Conservation (phyloP, 2,113 vertebrate genomes). For the Vimba vimba region DNA sequence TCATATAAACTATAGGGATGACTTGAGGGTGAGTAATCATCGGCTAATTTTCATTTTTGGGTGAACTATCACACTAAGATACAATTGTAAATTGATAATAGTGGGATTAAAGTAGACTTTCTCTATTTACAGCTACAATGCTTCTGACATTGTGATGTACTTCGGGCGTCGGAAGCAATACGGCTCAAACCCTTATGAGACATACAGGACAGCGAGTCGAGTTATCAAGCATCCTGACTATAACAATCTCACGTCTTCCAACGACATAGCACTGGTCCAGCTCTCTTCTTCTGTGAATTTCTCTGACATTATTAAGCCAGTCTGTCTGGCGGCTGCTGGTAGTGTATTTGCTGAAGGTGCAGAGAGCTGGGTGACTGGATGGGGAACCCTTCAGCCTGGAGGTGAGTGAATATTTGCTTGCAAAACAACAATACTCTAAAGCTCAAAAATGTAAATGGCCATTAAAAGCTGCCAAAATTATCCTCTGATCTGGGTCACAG, state of each 20-base stretch:
- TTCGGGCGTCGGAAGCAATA: slow-evolving; percentile 58
- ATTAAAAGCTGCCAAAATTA: background rate
- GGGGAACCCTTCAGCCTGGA: slow-evolving; percentile 57
- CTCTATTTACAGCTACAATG: background rate
- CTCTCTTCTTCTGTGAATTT: slow-evolving; percentile 64
- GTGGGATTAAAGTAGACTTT: background rate
- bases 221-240: slow-evolving; percentile 69
- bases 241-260: slow-evolving; percentile 13
- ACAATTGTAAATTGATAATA: background rate
- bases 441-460: too few relatives aligned
- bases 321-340: slow-evolving; percentile 73
- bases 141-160: background rate
- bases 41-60: too few relatives aligned
- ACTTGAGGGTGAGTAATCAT: too few relatives aligned
- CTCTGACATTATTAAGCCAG: slow-evolving; percentile 70
- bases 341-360: slow-evolving; percentile 65
- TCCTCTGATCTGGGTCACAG: slow-evolving; percentile 50
- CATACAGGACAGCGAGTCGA: fast-evolving
- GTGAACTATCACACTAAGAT: background rate
- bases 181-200: background rate
- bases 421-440: background rate
- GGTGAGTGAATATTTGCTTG: slow-evolving; percentile 53
- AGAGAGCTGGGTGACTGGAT: slow-evolving; percentile 79
- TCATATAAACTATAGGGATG: too few relatives aligned
- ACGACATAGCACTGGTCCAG: slow-evolving; percentile 76